These are phyloP conservation scores for Xylocopa sonorina DNA, from an alignment of 1,140 invertebrate genomes.

Conservation along the genomic window DNA sequence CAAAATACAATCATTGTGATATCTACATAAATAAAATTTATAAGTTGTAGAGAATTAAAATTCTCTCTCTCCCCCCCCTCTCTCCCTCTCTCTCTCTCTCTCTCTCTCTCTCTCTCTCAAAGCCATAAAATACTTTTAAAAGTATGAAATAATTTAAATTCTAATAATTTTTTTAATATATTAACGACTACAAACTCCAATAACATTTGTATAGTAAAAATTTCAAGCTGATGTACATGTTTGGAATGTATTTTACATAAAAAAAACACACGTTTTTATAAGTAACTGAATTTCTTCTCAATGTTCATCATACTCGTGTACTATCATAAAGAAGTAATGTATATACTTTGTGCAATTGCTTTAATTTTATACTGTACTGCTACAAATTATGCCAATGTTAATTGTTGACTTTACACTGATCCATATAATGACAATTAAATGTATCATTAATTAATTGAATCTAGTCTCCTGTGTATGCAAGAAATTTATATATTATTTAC, in stretches of 20 bases:
- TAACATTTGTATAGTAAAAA: not conserved
- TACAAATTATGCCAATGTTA: not conserved
- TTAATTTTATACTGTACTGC: not conserved
- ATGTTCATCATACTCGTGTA: not conserved
- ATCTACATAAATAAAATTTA: conserved; percentile 6
- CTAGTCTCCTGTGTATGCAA: conserved; percentile 14
- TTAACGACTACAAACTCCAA: not conserved
- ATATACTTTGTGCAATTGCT: not conserved
- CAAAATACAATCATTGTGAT: not conserved
- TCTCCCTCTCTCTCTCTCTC: too few relatives aligned
- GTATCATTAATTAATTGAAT: conserved; percentile 1
- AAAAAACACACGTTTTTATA: not conserved
- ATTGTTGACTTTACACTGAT: not conserved
- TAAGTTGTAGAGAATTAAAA: not conserved
- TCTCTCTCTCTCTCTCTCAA: too few relatives aligned
- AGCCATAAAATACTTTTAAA: not conserved
- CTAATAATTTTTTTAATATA: not conserved
- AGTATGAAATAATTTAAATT: conserved; percentile 4
- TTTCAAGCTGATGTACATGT: not conserved
- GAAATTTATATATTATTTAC: conserved; percentile 45
- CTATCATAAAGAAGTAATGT: not conserved
- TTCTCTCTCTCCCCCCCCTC: too few relatives aligned
- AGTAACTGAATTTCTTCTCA: not conserved
- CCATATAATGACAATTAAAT: conserved; percentile 19
- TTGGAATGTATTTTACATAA: conserved; percentile 4